Evolutionary conservation across 2,888 invertebrate species (phyloP).

Genomic region (Pristionchus fissidentatus): DNA sequence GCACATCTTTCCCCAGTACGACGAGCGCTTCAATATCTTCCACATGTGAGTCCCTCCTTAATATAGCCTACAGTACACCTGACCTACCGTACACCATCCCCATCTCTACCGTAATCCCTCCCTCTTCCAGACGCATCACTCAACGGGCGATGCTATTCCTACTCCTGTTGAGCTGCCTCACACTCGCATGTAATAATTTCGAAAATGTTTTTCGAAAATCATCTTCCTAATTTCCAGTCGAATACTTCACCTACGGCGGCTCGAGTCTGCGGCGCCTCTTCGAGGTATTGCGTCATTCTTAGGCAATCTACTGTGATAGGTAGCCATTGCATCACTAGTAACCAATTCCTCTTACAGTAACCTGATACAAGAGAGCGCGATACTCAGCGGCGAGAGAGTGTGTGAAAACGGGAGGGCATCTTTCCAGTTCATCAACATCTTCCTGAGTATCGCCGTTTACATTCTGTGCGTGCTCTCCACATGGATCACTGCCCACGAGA

Average conservation of each 20-base stretch:
- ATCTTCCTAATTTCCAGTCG: not conserved
- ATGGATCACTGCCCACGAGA: not conserved
- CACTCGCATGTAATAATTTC: not conserved
- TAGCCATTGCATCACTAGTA: too few species aligned
- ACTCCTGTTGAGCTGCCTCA: not conserved
- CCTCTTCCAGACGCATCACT: not conserved
- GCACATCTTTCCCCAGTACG: not conserved
- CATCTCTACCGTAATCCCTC: too few species aligned
- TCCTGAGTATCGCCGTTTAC: not conserved
- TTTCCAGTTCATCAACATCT: not conserved
- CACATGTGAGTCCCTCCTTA: not conserved
- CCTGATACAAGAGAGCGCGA: too few species aligned
- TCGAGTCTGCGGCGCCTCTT: not conserved
- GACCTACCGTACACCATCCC: not conserved
- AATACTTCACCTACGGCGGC: constrained; percentile 4
- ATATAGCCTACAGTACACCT: not conserved
- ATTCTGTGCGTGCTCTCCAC: not conserved
- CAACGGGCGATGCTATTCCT: not conserved
- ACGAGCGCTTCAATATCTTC: constrained; percentile 21
- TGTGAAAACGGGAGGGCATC: too few species aligned
- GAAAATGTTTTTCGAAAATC: not conserved
- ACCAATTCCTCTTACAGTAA: too few species aligned
- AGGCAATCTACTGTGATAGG: too few species aligned
- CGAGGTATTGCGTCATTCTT: too few species aligned
- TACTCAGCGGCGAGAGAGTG: too few species aligned